Conservation (phyloP, 2,797 vertebrate species). For the Rousettus madagascariensis region DNA sequence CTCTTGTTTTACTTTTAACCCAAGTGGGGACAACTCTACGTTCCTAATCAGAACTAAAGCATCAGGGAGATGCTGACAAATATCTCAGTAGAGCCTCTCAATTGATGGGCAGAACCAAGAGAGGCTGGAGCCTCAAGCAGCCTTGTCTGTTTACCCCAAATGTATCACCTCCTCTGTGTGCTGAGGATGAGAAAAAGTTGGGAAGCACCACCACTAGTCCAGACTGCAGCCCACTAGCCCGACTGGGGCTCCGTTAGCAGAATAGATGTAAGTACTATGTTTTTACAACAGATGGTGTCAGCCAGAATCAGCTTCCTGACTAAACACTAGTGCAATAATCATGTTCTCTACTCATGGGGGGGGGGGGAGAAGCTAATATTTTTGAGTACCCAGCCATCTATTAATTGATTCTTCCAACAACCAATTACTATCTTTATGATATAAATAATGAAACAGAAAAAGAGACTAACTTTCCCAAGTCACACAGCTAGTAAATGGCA, state of each 20-base stretch:
- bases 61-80: neutral
- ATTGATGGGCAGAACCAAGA: neutral
- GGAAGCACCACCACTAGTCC: neutral
- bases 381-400: neutral
- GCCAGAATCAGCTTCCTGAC: neutral
- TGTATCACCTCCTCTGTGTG: neutral
- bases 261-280: neutral
- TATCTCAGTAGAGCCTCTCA: neutral
- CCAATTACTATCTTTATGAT: neutral
- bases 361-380: neutral
- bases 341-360: neutral
- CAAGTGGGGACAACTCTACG: neutral
- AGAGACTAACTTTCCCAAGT: constrained; percentile 33
- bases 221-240: neutral
- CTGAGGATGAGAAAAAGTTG: neutral
- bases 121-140: neutral
- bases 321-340: neutral
- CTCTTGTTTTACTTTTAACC: neutral
- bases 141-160: neutral
- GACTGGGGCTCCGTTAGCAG: neutral
- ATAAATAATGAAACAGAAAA: neutral
- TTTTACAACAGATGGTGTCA: neutral
- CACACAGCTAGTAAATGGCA: neutral
- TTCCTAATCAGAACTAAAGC: neutral
- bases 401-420: neutral